Percentiles rank a stretch among this genome's conserved stretches.
phyloP scores from a whole-genome alignment of 2,888 invertebrate species.

The Zele albiditarsus region DNA sequence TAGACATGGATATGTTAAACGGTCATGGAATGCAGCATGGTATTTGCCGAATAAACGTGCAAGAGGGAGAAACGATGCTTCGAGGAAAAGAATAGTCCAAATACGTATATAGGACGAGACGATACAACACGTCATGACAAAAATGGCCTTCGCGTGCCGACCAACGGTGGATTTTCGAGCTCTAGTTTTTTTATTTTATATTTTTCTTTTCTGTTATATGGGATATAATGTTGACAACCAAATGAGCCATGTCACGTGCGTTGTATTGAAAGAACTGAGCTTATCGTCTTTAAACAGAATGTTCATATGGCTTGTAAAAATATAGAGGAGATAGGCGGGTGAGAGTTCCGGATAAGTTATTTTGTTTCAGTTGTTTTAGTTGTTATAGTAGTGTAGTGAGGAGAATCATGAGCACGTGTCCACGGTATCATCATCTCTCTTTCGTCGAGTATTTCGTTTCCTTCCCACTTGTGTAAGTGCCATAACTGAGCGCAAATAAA shows the following conservation, averaged over 20 bases:
- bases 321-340: slow-evolving; percentile 57
- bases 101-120: neutral
- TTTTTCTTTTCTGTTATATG: neutral
- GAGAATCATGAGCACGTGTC: slow-evolving; percentile 44
- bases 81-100: slow-evolving; percentile 2
- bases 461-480: neutral
- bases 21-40: slow-evolving; percentile 62
- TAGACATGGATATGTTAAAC: slow-evolving; percentile 66
- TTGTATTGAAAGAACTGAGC: slow-evolving; percentile 31
- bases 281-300: slow-evolving; percentile 39
- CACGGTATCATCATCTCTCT: slow-evolving; percentile 28
- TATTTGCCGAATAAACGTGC: slow-evolving; percentile 64
- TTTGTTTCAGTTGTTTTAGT: slow-evolving; percentile 47
- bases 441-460: neutral
- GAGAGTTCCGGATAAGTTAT: slow-evolving; percentile 62
- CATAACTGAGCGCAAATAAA: slow-evolving; percentile 51
- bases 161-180: slow-evolving; percentile 7
- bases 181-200: slow-evolving; percentile 7
- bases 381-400: slow-evolving; percentile 5
- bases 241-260: slow-evolving; percentile 46
- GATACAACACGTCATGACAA: slow-evolving; percentile 16
- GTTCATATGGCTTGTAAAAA: slow-evolving; percentile 56
- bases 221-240: slow-evolving; percentile 30
- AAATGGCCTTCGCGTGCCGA: slow-evolving; percentile 28
- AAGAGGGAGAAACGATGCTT: slow-evolving; percentile 18